Percentiles rank a stretch among this genome's conserved stretches.
phyloP scores from a whole-genome alignment of 2,888 invertebrate genomes.

The Amblyjoppa proteus region DNA sequence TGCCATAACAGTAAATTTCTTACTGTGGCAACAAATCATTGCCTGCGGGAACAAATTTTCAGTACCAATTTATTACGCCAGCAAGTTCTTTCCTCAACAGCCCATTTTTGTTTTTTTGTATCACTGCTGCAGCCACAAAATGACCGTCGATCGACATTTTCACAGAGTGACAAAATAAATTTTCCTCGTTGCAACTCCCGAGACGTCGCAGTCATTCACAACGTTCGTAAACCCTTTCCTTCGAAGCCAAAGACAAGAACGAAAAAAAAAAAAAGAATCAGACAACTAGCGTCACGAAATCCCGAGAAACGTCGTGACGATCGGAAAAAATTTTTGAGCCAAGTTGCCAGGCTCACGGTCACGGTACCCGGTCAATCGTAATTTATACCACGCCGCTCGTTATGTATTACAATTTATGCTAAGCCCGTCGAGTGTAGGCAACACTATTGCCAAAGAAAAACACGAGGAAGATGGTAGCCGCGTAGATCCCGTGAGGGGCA shows the following conservation, averaged over 20 bases:
- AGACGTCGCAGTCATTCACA: background rate
- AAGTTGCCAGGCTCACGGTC: background rate
- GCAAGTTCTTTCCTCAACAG: too few relatives aligned
- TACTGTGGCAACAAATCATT: too few relatives aligned
- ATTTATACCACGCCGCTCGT: constrained; percentile 71
- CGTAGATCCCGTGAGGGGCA: constrained; percentile 59
- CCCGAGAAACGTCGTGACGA: background rate
- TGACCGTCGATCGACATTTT: too few relatives aligned
- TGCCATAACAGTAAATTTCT: too few relatives aligned
- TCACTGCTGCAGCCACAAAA: too few relatives aligned
- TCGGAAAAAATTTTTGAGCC: background rate
- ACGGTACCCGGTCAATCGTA: constrained; percentile 50
- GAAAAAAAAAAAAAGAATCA: background rate
- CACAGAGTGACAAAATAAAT: too few relatives aligned
- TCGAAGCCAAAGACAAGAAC: background rate
- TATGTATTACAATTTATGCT: constrained; percentile 80
- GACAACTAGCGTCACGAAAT: background rate
- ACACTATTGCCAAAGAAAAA: constrained; percentile 57
- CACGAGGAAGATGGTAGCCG: constrained; percentile 59
- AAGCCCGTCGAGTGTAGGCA: constrained; percentile 68
- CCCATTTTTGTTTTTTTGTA: too few relatives aligned
- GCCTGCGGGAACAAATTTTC: too few relatives aligned
- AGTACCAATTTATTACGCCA: too few relatives aligned
- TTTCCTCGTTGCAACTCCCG: too few relatives aligned
- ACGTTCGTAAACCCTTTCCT: background rate